Conservation (phyloP, 1,140 invertebrate genomes). For the Drosophila orena region DNA sequence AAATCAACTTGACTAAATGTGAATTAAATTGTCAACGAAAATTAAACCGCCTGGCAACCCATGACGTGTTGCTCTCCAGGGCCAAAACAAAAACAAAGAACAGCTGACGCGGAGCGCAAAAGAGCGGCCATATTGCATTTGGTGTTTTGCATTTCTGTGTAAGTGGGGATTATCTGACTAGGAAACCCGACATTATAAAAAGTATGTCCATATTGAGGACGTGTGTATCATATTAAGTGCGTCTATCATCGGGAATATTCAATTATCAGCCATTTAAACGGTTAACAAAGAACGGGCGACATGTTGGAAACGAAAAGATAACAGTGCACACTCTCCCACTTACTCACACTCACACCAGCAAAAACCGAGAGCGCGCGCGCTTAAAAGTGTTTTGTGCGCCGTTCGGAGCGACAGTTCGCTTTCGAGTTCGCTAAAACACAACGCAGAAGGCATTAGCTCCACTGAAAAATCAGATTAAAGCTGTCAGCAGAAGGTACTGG, state of each 20-base stretch:
- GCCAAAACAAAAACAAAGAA: conserved; percentile 73
- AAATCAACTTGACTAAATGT: conserved; percentile 37
- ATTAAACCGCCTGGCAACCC: conserved; percentile 68
- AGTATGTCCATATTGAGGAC: conserved; percentile 57
- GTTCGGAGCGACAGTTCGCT: conserved; percentile 61
- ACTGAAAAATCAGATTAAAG: conserved; percentile 45
- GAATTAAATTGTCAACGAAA: conserved; percentile 29
- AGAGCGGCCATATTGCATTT: conserved; percentile 63
- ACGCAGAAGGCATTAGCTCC: conserved; percentile 52
- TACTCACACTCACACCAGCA: conserved; percentile 11
- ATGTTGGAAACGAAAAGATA: conserved; percentile 67
- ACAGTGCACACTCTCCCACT: conserved; percentile 40
- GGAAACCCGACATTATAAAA: conserved; percentile 17
- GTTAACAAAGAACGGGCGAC: conserved; percentile 58
- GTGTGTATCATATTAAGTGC: conserved; percentile 69
- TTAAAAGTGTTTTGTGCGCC: conserved; percentile 80
- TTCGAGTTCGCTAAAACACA: conserved; percentile 62
- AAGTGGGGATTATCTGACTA: conserved; percentile 19
- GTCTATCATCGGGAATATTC: conserved; percentile 65
- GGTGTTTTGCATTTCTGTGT: background rate
- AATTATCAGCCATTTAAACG: conserved; percentile 59
- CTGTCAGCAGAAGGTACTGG: conserved; percentile 73
- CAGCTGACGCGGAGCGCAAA: conserved; percentile 66
- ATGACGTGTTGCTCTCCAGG: conserved; percentile 33
- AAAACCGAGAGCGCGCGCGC: conserved; percentile 37